A percentile compares a stretch with the other conserved stretches of the same genome.
These are phyloP conservation scores for Megaceryle maxima DNA, from an alignment of 2,113 vertebrate species.

Conservation along the genomic window DNA sequence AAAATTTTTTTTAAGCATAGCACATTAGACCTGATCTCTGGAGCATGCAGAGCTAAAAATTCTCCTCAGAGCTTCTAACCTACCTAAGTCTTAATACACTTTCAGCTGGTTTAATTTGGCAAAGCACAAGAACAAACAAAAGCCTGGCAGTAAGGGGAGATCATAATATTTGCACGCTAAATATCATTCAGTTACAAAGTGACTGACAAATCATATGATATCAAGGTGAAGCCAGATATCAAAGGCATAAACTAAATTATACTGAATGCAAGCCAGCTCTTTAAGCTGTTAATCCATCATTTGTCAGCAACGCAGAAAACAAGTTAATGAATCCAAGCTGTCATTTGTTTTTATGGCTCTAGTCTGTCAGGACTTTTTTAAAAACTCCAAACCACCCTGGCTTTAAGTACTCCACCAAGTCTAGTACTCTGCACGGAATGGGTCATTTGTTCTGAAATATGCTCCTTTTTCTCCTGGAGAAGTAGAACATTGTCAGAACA, in stretches of 20 bases:
- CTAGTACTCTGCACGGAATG: not conserved
- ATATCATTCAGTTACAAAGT: not conserved
- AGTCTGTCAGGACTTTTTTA: not conserved
- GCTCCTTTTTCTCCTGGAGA: accelerated
- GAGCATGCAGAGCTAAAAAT: not conserved
- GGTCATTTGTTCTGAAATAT: not conserved
- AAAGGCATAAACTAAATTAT: not conserved
- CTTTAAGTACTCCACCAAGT: not conserved
- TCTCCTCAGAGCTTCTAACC: not conserved
- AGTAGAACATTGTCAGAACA: not conserved
- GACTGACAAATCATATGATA: constrained; percentile 7
- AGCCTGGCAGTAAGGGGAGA: not conserved
- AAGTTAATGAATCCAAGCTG: not conserved
- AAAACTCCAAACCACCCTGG: not conserved
- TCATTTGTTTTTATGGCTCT: not conserved
- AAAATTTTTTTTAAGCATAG: not conserved
- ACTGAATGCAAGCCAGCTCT: not conserved
- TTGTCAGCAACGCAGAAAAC: not conserved
- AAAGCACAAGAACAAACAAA: constrained; percentile 22
- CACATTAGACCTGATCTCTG: not conserved
- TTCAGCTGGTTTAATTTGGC: not conserved
- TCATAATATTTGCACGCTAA: constrained; percentile 24
- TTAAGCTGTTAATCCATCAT: not conserved
- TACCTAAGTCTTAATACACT: not conserved
- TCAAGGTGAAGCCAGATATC: constrained; percentile 2